Evolutionary conservation across 2,888 invertebrate genomes (phyloP).

Genomic region (Archaeoteleia sp.): DNA sequence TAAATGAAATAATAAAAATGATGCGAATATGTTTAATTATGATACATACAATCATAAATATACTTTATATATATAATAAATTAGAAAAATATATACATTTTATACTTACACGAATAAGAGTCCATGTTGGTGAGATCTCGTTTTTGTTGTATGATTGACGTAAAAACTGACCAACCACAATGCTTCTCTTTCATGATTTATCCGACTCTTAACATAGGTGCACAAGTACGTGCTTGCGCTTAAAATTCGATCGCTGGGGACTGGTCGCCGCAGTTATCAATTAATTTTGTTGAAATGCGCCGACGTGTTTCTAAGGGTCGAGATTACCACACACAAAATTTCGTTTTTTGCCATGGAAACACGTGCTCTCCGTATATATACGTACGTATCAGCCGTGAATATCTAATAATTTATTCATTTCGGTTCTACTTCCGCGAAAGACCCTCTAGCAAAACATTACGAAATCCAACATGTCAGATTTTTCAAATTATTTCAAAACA

Average conservation of each 20-base stretch:
- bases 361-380: too few relatives aligned
- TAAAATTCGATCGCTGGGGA: conserved; percentile 19
- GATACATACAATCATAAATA: too few relatives aligned
- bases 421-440: too few relatives aligned
- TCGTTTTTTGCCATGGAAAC: conserved; percentile 50
- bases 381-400: too few relatives aligned
- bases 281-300: conserved; percentile 28
- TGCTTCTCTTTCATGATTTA: conserved; percentile 38
- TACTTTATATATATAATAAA: too few relatives aligned
- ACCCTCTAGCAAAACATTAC: too few relatives aligned
- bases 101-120: conserved; percentile 61
- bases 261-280: conserved; percentile 19
- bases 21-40: too few relatives aligned
- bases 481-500: too few relatives aligned
- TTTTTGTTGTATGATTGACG: conserved; percentile 55
- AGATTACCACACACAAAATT: conserved; percentile 35
- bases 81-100: too few relatives aligned
- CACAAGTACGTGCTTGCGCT: conserved; percentile 31
- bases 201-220: conserved; percentile 1
- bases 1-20: too few relatives aligned
- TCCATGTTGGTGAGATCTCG: conserved; percentile 46
- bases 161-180: conserved; percentile 58
- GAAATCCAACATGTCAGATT: too few relatives aligned
- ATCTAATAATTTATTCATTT: too few relatives aligned
- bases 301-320: conserved; percentile 40